Percentiles rank a stretch among this genome's conserved stretches.
Conservation (phyloP, 2,797 vertebrate genomes). For the Hylomyscus alleni region DNA sequence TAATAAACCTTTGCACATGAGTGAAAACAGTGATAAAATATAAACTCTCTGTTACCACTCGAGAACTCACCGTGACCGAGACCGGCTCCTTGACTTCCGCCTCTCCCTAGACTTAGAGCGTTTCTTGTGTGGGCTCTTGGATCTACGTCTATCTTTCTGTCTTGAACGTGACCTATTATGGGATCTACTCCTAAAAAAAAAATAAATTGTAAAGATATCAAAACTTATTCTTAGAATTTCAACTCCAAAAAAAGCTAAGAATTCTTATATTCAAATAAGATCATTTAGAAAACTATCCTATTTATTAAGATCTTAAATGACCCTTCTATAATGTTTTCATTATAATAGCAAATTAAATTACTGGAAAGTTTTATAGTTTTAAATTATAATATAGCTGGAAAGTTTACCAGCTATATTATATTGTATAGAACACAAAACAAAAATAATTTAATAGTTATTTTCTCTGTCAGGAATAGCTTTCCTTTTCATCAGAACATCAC, state of each 20-base stretch:
- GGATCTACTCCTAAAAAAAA: constrained; percentile 89
- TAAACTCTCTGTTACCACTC: neutral
- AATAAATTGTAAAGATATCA: constrained; percentile 73
- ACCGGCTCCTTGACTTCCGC: constrained; percentile 92
- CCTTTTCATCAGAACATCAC: constrained; percentile 26
- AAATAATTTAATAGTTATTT: constrained; percentile 52
- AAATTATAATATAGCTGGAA: too few relatives aligned
- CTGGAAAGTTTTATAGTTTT: constrained; percentile 53
- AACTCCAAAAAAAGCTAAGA: neutral
- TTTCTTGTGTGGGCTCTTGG: constrained; percentile 92
- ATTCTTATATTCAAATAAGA: neutral
- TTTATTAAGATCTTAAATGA: constrained; percentile 53
- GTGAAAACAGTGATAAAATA: neutral
- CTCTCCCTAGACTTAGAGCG: constrained; percentile 93
- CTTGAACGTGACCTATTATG: constrained; percentile 90
- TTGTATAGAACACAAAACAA: constrained; percentile 38
- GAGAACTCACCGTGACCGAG: constrained; percentile 91
- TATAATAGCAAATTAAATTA: constrained; percentile 31
- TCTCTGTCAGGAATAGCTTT: neutral
- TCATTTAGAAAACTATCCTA: neutral
- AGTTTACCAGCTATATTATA: constrained; percentile 36
- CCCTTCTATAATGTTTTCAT: constrained; percentile 17
- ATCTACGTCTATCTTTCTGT: constrained; percentile 90
- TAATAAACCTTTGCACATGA: constrained; percentile 62
- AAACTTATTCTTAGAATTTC: constrained; percentile 63